Percentiles rank a stretch among this genome's conserved stretches.
Evolutionary conservation across 2,113 vertebrate genomes (phyloP).

Genomic region (Progne subis): DNA sequence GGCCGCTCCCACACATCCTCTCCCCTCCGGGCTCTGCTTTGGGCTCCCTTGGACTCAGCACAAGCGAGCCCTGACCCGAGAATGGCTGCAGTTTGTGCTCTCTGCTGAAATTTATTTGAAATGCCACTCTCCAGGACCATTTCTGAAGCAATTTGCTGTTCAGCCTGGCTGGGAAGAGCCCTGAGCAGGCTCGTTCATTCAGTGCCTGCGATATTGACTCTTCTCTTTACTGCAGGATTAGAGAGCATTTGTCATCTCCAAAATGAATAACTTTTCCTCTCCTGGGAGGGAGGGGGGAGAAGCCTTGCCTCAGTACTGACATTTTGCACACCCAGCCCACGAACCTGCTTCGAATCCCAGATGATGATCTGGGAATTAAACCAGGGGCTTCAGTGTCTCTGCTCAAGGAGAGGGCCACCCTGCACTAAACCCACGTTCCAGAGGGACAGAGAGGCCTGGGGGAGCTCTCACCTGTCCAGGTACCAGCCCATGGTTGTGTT

Average conservation of each 20-base stretch:
- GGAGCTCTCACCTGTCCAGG: not conserved
- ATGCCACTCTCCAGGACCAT: not conserved
- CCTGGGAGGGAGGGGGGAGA: slow-evolving; percentile 30
- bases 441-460: not conserved
- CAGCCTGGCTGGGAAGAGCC: slow-evolving; percentile 38
- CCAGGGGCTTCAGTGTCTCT: not conserved
- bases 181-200: slow-evolving; percentile 23
- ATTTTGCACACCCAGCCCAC: not conserved
- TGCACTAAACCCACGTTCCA: accelerated
- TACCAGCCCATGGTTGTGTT: accelerated
- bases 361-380: not conserved
- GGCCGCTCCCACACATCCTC: not conserved
- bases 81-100: not conserved
- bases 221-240: slow-evolving; percentile 46
- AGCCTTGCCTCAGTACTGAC: not conserved
- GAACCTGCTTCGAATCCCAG: not conserved
- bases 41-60: accelerated
- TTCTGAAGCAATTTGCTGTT: slow-evolving; percentile 36
- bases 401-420: not conserved
- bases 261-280: slow-evolving; percentile 55
- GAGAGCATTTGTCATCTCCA: slow-evolving; percentile 57
- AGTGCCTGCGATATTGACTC: slow-evolving; percentile 41
- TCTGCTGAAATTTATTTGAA: slow-evolving; percentile 23
- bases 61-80: not conserved
- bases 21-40: accelerated